These are phyloP conservation scores for Acanthurus leucopareius DNA, from an alignment of 2,797 vertebrate species.

Conservation along the genomic window DNA sequence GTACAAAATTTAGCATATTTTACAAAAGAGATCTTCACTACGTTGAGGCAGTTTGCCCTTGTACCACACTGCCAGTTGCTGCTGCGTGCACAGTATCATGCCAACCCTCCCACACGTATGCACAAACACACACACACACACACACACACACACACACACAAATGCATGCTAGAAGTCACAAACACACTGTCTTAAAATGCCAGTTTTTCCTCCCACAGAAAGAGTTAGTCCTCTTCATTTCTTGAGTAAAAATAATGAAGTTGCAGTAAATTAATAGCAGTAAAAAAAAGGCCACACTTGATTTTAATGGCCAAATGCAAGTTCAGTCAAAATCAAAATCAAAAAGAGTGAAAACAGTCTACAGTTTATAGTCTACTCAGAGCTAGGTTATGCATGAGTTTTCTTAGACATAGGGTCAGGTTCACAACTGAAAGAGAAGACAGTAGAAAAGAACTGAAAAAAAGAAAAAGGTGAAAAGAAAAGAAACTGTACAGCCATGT, in stretches of 20 bases:
- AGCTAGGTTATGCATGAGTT: not conserved
- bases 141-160: conserved; percentile 5
- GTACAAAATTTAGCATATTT: conserved; percentile 59
- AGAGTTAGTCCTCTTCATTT: conserved; percentile 48
- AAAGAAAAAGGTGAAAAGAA: no score
- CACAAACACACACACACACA: conserved; percentile 26
- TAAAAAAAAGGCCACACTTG: conserved; percentile 4
- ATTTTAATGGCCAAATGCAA: not conserved
- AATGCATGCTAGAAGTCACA: no score
- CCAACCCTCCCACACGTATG: conserved; percentile 56
- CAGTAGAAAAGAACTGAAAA: no score
- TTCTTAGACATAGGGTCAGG: no score
- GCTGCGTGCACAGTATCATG: conserved; percentile 40
- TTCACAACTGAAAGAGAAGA: no score
- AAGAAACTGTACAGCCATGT: not conserved
- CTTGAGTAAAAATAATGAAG: conserved; percentile 37
- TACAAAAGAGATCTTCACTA: conserved; percentile 47
- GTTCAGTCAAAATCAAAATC: not conserved
- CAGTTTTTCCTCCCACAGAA: conserved; percentile 55
- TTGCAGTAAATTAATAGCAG: conserved; percentile 7
- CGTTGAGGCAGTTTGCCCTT: conserved; percentile 59
- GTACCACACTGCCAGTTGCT: conserved; percentile 37
- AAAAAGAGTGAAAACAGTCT: not conserved
- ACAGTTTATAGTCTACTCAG: not conserved
- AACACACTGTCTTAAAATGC: conserved; percentile 30